These are phyloP conservation scores for Silurus meridionalis DNA, from an alignment of 2,113 vertebrate genomes.

Conservation along the genomic window DNA sequence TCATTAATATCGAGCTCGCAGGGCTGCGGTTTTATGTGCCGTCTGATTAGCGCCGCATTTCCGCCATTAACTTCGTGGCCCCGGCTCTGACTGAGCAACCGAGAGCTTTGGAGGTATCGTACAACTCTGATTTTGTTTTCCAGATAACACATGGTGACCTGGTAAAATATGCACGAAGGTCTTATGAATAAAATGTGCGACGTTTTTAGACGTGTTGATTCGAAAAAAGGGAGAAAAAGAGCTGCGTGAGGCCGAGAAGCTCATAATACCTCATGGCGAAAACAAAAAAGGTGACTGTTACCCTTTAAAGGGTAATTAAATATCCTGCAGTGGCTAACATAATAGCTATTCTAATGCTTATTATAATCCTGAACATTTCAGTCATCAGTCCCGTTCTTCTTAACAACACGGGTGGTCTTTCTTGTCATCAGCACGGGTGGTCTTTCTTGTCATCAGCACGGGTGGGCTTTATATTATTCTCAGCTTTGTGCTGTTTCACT, in stretches of 20 bases:
- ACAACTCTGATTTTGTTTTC: not conserved
- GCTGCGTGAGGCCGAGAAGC: not conserved
- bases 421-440: not conserved
- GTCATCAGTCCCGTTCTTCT: not conserved
- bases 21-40: not conserved
- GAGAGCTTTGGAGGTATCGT: not conserved
- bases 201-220: not conserved
- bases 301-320: not conserved
- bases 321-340: not conserved
- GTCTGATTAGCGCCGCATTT: not conserved
- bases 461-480: not conserved
- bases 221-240: not conserved
- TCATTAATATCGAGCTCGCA: not conserved
- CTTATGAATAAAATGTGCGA: not conserved
- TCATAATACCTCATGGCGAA: not conserved
- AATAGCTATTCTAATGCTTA: not conserved
- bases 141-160: not conserved
- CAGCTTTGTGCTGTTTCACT: not conserved
- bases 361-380: not conserved
- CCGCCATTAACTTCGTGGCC: not conserved
- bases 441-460: not conserved
- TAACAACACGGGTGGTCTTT: not conserved
- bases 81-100: not conserved
- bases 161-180: conserved; percentile 16
- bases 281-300: not conserved